Evolutionary conservation across 2,113 vertebrate species (phyloP), one percentile per base, ranked within the genome.

Genomic region (Strigops habroptila): DNA sequence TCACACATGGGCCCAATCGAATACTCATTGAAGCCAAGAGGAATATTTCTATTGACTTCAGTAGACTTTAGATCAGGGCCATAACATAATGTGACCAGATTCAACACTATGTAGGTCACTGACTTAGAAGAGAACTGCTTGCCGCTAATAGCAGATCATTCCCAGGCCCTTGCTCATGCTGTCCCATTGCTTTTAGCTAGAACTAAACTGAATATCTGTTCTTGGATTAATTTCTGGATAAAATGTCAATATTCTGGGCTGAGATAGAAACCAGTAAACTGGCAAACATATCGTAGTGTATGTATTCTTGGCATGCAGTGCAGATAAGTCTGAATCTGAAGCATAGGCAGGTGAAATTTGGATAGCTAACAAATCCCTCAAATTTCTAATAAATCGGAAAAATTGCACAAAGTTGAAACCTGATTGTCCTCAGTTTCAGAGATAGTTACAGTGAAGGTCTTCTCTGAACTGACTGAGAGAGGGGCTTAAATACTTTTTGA

Each of bases 31-130:
- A 93, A 92, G 91, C 70, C 67, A 76, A 60, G 62, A 92, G 89
- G 88, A 96, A 88, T 96, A 94, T 96, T 95, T 92, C 92, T 83
- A 88, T 90, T 96, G 95, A 95, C 91, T 96, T 90, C 91, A 91
- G 69, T 67, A 96, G 89, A 94, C 87, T 94, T 96, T 33, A 88
- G 76, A 96, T 88, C 88, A 95, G 52, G 44, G 52, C 90, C 80
- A 92, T 87, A 91, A 93, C 86, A 30, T 12, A 75, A 91, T 91
- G 78, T 82, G 88, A 94, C 57, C 59, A 92, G 82, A 63, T 82
- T 82, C 70, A 91, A 44, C 62, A 33, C 74, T 65, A 4, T 57
- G 65, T 76, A 91, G 92, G 86, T 95, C 95, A 94, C 55, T 11
- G 37, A 60, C 44, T 82, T 57, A 49, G 73, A 53, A 79, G 74